A percentile compares a stretch with the other conserved stretches of the same genome.
phyloP scores from a whole-genome alignment of 2,113 vertebrate genomes.

The Pseudolaguvia tuberculata region DNA sequence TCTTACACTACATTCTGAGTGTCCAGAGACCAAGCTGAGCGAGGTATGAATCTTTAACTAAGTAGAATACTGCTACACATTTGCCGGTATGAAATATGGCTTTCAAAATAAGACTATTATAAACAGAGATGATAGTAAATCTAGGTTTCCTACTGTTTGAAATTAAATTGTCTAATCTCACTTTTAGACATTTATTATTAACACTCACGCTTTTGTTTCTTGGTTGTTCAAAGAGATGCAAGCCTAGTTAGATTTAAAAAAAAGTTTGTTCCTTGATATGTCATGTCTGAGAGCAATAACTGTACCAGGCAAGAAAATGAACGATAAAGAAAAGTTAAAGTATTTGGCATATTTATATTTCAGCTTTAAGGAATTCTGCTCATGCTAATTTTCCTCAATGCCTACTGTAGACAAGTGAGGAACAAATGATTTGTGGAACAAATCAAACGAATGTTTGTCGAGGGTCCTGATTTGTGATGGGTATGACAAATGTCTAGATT shows the following conservation, averaged over 20 bases:
- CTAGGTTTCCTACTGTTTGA: neutral
- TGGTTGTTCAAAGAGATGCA: too few species aligned
- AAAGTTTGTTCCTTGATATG: neutral
- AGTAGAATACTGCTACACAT: neutral
- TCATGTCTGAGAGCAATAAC: neutral
- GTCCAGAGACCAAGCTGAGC: slow-evolving; percentile 92
- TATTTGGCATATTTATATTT: neutral
- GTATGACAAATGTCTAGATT: neutral
- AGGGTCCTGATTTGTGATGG: neutral
- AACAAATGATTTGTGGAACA: neutral
- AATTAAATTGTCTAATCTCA: neutral
- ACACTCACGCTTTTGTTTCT: neutral
- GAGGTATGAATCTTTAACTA: slow-evolving; percentile 70
- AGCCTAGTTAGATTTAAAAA: neutral
- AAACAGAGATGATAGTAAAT: too few species aligned
- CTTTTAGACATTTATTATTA: neutral
- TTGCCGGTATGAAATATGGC: neutral
- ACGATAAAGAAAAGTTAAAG: neutral
- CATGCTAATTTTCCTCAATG: neutral
- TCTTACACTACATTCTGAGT: slow-evolving; percentile 93
- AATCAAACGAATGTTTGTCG: neutral
- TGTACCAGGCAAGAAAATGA: neutral
- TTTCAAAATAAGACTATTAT: too few species aligned
- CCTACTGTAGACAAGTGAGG: too few species aligned
- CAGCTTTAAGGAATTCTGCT: neutral